phyloP scores from a whole-genome alignment of 2,113 vertebrate species.

The Haliaeetus leucogaster region DNA sequence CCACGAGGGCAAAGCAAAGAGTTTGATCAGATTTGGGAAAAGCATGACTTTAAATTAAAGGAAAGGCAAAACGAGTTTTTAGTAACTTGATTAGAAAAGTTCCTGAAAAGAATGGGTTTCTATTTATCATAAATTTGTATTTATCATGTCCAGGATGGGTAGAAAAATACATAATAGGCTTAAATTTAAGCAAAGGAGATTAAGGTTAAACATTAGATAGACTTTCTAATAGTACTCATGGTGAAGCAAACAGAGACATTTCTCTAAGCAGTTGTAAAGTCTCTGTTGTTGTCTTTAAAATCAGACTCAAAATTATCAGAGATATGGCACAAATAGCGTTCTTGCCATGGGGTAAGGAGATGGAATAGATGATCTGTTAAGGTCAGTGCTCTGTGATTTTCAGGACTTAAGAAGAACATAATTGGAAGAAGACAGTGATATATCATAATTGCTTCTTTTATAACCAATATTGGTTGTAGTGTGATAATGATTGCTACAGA shows the following conservation, averaged over 20 bases:
- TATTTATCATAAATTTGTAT: background rate
- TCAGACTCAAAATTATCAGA: background rate
- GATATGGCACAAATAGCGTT: background rate
- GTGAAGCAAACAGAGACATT: background rate
- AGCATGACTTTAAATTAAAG: background rate
- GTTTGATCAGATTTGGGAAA: background rate
- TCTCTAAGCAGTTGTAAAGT: background rate
- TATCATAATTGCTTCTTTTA: background rate
- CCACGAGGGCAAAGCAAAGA: background rate
- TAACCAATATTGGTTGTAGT: background rate
- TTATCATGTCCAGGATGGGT: background rate
- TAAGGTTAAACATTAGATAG: background rate
- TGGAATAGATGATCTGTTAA: background rate
- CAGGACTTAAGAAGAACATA: background rate
- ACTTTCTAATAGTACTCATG: rapidly evolving
- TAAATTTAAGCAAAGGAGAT: background rate
- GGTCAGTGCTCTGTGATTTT: background rate
- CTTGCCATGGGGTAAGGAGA: background rate
- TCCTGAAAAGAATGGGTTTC: background rate
- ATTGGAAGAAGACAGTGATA: background rate
- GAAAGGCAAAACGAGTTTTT: background rate
- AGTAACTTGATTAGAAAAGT: background rate
- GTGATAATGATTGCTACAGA: background rate
- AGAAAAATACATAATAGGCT: background rate
- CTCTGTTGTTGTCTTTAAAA: background rate